These are phyloP conservation scores for Exephanes ischioxanthus DNA, from an alignment of 2,888 invertebrate species.

Conservation along the genomic window DNA sequence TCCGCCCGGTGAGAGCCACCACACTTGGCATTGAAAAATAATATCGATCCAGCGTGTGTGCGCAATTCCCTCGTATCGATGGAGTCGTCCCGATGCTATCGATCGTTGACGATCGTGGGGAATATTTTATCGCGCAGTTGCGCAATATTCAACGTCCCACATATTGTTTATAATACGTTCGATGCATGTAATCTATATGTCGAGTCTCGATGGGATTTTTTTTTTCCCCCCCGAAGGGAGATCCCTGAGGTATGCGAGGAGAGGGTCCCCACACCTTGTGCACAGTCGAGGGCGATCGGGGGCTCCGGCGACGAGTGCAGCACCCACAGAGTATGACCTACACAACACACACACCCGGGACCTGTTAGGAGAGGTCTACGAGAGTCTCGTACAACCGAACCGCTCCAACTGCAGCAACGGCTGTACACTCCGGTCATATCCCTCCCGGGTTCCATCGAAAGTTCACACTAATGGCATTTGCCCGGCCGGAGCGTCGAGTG, in stretches of 20 bases:
- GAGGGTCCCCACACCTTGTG: conserved; percentile 73
- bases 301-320: conserved; percentile 54
- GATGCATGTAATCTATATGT: too few species aligned
- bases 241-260: conserved; percentile 74
- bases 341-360: conserved; percentile 72
- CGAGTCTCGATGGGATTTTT: not conserved
- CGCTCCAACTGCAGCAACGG: conserved; percentile 17
- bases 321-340: conserved; percentile 77
- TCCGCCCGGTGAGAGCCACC: not conserved
- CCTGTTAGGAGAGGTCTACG: conserved; percentile 55
- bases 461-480: conserved; percentile 82
- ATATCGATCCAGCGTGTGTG: conserved; percentile 5
- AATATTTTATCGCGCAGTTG: conserved; percentile 46
- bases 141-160: conserved; percentile 41
- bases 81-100: conserved; percentile 25
- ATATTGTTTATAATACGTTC: conserved; percentile 25
- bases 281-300: conserved; percentile 53
- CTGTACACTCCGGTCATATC: conserved; percentile 15
- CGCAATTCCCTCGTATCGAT: conserved; percentile 1
- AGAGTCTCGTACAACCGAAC: conserved; percentile 19
- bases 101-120: conserved; percentile 16
- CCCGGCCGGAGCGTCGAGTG: conserved; percentile 64
- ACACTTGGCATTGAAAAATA: conserved; percentile 46
- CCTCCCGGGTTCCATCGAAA: conserved; percentile 77
- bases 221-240: conserved; percentile 52